Conservation (phyloP, 2,888 invertebrate species). For the Xanthorhoe designata region DNA sequence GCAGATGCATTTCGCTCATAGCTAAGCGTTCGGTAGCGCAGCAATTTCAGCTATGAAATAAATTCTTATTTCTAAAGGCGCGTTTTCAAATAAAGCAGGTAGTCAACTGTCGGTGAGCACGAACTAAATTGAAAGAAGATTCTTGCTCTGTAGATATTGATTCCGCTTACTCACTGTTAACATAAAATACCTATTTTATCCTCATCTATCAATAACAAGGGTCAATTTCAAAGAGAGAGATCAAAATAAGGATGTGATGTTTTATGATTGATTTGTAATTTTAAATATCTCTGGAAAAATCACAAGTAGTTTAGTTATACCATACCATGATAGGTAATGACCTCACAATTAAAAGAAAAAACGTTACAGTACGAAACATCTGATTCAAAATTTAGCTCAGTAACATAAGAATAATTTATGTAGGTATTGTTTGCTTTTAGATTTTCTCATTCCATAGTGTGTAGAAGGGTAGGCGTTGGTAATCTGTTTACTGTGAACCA, state of each 20-base stretch:
- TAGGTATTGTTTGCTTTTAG: neutral
- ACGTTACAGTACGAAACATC: too few species aligned
- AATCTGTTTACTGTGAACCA: slow-evolving; percentile 7
- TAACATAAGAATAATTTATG: neutral
- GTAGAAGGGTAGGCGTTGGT: slow-evolving; percentile 6
- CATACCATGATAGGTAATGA: too few species aligned
- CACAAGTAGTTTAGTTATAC: too few species aligned
- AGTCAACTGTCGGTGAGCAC: neutral
- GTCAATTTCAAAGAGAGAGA: too few species aligned
- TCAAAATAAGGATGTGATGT: too few species aligned
- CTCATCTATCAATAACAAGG: too few species aligned
- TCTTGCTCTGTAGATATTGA: neutral
- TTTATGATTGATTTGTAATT: too few species aligned
- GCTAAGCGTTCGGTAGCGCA: slow-evolving; percentile 3
- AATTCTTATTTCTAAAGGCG: slow-evolving; percentile 6
- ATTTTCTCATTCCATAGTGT: neutral
- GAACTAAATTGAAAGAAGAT: neutral
- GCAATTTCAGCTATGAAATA: slow-evolving; percentile 5
- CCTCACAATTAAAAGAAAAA: too few species aligned
- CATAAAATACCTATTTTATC: too few species aligned
- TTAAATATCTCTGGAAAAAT: too few species aligned
- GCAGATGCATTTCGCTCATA: slow-evolving; percentile 2
- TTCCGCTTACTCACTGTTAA: neutral
- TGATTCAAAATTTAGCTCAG: too few species aligned
- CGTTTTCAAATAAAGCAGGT: slow-evolving; percentile 1